Base-by-base conservation (phyloP, 2,888 invertebrate genomes). In the Ypsolopha sequella region DNA sequence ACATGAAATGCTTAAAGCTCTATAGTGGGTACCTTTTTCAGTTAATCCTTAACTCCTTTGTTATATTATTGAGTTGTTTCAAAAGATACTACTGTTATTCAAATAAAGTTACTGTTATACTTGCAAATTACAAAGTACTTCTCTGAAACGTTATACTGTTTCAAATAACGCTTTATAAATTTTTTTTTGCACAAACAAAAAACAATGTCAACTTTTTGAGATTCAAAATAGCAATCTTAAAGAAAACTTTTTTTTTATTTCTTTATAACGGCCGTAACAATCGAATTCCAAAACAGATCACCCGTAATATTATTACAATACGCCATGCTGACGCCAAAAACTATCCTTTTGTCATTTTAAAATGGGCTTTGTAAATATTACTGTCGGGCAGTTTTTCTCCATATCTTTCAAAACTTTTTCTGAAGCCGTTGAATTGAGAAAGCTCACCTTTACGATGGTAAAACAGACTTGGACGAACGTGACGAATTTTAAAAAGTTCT, bases 401-500 rank as follows among this genome's bases (percentile, higher is more conserved):
- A 53, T 61, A 59, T 63, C 59, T 64, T 62, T 60, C 57, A 60
- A 51, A 57, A 59, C 55, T 68, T 73, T 77, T 69, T 70, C 54
- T 59, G 60, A 56, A 61, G 52, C 54, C 63, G 75, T 78, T 76
- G 79, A 76, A 69, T 77, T 66, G 58, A 64, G 43, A 51, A 78
- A 78, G 72, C 73, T 65, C 70, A 73, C 74, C 71, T 77, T 73
- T 66, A 64, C 68, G 66, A 70, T 66, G 73, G 67, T 58, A 67
- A 68, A 59, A 63, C 61, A 57, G 66, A 61, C 64, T 72, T 62
- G 58, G 60, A 60, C 61, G 76, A 77, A 75, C 60, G 80, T 76
- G 80, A 77, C 80, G 82, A 81, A 84, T 85, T 82, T 80, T 76
- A 82, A 85, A 75, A 75, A 71, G 73, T 70, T 57, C 63, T 57